Percentiles rank a stretch among this genome's conserved stretches.
phyloP scores from a whole-genome alignment of 2,888 invertebrate genomes.

The Ophion costatus region DNA sequence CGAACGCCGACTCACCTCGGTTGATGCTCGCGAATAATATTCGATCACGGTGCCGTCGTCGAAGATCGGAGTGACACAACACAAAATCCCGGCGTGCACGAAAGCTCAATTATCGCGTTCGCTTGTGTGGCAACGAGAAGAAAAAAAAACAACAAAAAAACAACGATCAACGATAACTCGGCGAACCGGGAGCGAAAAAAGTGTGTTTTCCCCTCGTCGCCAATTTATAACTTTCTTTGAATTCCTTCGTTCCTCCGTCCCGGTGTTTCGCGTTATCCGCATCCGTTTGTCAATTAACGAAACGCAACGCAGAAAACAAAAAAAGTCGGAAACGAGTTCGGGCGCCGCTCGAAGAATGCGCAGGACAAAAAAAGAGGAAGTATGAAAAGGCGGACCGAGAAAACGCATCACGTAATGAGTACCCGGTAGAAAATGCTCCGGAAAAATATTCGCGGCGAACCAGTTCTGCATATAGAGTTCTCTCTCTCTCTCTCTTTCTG shows the following conservation, averaged over 20 bases:
- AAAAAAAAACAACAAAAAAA: not conserved
- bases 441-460: slow-evolving; percentile 12
- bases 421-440: not conserved
- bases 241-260: not conserved
- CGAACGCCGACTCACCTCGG: slow-evolving; percentile 24
- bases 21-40: slow-evolving; percentile 17
- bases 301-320: not conserved
- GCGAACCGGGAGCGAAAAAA: not conserved
- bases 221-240: not conserved
- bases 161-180: not conserved
- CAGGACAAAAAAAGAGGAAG: too few relatives aligned
- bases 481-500: not conserved
- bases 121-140: too few relatives aligned
- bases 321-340: too few relatives aligned
- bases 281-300: not conserved
- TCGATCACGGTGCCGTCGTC: not conserved
- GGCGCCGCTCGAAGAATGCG: not conserved
- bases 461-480: not conserved
- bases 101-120: too few relatives aligned
- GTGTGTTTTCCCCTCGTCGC: not conserved
- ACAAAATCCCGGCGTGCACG: not conserved
- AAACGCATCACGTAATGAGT: slow-evolving; percentile 19
- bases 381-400: not conserved
- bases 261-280: not conserved
- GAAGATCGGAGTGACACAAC: not conserved